Percentiles rank a stretch among this genome's conserved stretches.
Conservation (phyloP, 2,113 vertebrate genomes). For the Steatornis caripensis region DNA sequence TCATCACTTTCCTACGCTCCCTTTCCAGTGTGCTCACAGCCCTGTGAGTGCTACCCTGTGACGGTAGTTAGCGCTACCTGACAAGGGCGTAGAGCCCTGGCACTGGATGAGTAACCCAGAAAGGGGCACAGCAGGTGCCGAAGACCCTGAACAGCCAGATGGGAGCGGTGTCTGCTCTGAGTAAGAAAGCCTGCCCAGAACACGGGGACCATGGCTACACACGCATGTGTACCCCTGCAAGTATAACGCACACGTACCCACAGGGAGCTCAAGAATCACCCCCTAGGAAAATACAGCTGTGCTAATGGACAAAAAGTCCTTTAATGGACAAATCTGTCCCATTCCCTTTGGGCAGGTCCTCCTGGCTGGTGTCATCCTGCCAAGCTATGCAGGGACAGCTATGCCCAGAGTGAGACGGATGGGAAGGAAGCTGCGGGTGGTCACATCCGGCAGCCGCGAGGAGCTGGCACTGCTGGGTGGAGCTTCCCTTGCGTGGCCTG, state of each 20-base stretch:
- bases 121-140: background rate
- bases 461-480: background rate
- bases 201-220: background rate
- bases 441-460: fast-evolving
- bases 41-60: background rate
- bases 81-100: background rate
- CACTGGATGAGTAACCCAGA: background rate
- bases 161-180: background rate
- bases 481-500: background rate
- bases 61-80: background rate
- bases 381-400: background rate
- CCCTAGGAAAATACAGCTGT: background rate
- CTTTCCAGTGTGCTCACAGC: background rate
- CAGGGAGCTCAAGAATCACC: background rate
- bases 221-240: background rate
- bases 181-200: background rate
- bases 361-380: background rate
- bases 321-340: background rate
- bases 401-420: background rate
- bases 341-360: background rate
- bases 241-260: background rate
- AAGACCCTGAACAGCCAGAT: background rate
- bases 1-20: background rate
- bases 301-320: background rate
- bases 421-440: background rate